Percentiles rank a stretch among this genome's conserved stretches.
These are phyloP conservation scores for Selene dorsalis DNA, from an alignment of 2,797 vertebrate species.

Conservation along the genomic window DNA sequence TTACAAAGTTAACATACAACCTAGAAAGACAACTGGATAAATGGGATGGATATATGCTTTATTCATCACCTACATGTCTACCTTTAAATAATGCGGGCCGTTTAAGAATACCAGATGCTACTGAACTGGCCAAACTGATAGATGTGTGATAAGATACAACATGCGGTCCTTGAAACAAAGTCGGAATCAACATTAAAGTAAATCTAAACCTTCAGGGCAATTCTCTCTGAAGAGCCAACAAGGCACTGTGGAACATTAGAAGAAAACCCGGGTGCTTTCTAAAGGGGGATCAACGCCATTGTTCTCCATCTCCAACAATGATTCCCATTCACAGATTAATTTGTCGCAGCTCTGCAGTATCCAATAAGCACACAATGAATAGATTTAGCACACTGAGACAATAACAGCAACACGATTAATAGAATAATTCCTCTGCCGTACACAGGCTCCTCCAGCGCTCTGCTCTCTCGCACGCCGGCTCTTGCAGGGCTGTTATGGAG, in stretches of 20 bases:
- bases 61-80: no score
- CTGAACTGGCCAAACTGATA: background rate
- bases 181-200: constrained; percentile 23
- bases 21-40: no score
- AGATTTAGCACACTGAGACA: constrained; percentile 26
- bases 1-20: no score
- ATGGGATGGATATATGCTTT: no score
- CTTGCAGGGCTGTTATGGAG: background rate
- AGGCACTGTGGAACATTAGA: background rate
- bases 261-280: constrained; percentile 15
- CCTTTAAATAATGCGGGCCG: no score
- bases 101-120: background rate
- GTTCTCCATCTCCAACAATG: constrained; percentile 21
- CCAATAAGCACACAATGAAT: constrained; percentile 40
- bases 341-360: constrained; percentile 37
- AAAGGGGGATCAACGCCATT: constrained; percentile 22
- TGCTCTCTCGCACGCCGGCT: background rate
- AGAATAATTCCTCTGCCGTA: constrained; percentile 30
- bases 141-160: no score
- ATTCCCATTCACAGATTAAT: constrained; percentile 36
- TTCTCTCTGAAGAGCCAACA: constrained; percentile 1
- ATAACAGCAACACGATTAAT: constrained; percentile 27
- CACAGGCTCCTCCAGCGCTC: background rate
- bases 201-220: background rate
- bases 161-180: background rate